Percentiles rank a stretch among this genome's conserved stretches.
These are phyloP conservation scores for Grapholita molesta DNA, from an alignment of 1,140 invertebrate species.

Conservation along the genomic window DNA sequence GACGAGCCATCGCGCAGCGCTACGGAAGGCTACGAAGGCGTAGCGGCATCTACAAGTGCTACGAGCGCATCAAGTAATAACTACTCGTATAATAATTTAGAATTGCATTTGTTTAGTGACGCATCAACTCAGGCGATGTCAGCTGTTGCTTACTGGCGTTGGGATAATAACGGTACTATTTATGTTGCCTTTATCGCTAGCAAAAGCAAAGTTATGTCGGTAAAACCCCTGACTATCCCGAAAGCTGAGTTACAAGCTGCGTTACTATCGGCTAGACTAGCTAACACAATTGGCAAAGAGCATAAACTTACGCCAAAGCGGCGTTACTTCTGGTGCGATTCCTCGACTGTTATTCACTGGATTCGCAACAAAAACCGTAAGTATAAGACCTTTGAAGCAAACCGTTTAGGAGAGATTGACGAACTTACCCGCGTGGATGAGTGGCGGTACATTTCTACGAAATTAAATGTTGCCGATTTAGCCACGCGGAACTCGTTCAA, in stretches of 20 bases:
- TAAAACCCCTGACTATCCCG: constrained; percentile 20
- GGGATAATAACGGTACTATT: constrained; percentile 27
- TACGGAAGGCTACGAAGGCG: constrained; percentile 16
- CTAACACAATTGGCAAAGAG: constrained; percentile 19
- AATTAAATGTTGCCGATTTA: constrained; percentile 45
- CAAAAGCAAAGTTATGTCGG: constrained; percentile 21
- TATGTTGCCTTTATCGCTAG: constrained; percentile 21
- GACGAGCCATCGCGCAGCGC: neutral
- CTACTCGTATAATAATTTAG: constrained; percentile 16
- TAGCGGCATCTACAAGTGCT: neutral
- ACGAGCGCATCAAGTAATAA: neutral
- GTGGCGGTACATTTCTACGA: constrained; percentile 45
- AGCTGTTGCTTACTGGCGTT: constrained; percentile 32
- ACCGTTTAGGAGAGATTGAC: constrained; percentile 43
- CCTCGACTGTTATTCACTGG: constrained; percentile 43
- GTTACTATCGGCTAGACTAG: constrained; percentile 18
- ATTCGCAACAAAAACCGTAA: constrained; percentile 35
- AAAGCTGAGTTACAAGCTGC: constrained; percentile 22
- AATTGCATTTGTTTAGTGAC: constrained; percentile 38
- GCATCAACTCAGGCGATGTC: constrained; percentile 35
- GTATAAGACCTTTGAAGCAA: constrained; percentile 36
- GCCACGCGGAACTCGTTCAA: constrained; percentile 30
- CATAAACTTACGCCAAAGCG: constrained; percentile 10
- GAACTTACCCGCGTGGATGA: constrained; percentile 31
- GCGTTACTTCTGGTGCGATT: constrained; percentile 41